Evolutionary conservation across 2,888 invertebrate species (phyloP).

Genomic region (Deroplatys truncata): DNA sequence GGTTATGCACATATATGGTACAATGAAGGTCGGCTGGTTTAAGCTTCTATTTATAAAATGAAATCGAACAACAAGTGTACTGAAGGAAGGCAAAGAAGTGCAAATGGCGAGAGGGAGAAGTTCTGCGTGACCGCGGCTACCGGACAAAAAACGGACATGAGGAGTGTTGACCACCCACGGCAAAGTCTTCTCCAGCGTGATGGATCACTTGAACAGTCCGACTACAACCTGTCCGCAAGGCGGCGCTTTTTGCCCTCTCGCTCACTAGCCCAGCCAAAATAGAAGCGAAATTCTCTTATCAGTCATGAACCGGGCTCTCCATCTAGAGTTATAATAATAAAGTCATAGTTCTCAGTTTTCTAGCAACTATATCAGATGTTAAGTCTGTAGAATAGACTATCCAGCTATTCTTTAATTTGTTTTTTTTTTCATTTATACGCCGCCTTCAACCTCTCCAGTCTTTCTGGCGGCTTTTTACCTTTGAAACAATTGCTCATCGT

Average conservation of each 20-base stretch:
- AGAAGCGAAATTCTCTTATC: background rate
- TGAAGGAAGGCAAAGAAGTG: background rate
- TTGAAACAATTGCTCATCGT: too few species aligned
- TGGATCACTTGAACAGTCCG: background rate
- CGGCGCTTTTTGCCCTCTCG: background rate
- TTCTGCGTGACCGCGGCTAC: background rate
- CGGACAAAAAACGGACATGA: background rate
- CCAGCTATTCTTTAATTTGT: too few species aligned
- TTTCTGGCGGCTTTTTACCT: too few species aligned
- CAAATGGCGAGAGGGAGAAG: background rate
- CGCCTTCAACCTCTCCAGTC: too few species aligned
- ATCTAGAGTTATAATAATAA: background rate
- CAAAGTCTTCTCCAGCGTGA: background rate
- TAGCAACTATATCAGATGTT: too few species aligned
- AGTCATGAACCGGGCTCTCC: background rate
- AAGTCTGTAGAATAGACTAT: too few species aligned
- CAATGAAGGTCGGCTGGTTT: background rate
- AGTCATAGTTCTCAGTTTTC: too few species aligned
- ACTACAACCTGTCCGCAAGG: background rate
- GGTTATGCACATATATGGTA: background rate
- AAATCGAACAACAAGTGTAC: background rate
- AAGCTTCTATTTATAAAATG: constrained; percentile 2
- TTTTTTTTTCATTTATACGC: too few species aligned
- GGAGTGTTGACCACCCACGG: background rate
- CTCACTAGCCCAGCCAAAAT: too few species aligned